Percentiles rank a stretch among this genome's conserved stretches.
These are phyloP conservation scores for Penaeus chinensis DNA, from an alignment of 1,140 invertebrate species.

Conservation along the genomic window DNA sequence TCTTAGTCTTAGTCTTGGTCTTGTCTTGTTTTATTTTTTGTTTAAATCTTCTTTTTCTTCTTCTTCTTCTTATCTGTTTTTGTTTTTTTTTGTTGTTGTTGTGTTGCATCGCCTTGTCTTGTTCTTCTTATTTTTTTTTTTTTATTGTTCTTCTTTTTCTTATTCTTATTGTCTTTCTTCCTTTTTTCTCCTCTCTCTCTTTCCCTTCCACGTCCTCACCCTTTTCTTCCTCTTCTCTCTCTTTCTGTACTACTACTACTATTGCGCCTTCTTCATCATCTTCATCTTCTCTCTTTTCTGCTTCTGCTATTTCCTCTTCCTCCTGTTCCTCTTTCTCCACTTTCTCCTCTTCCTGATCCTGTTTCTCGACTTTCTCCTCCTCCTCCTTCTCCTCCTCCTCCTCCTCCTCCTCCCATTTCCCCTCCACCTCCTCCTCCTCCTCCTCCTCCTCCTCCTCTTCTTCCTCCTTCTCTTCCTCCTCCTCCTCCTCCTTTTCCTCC, in stretches of 20 bases:
- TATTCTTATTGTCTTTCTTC: background rate
- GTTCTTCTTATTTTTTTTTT: background rate
- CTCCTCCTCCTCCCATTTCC: too few relatives aligned
- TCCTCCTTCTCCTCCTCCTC: too few relatives aligned
- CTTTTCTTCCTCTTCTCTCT: background rate
- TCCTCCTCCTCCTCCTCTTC: too few relatives aligned
- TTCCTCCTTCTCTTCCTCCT: background rate
- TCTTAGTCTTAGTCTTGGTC: too few relatives aligned
- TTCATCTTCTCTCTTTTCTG: slow-evolving; percentile 31
- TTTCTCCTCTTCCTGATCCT: too few relatives aligned
- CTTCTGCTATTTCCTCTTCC: too few relatives aligned
- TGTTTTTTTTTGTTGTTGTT: background rate
- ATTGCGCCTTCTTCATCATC: slow-evolving; percentile 45
- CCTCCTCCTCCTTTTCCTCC: background rate
- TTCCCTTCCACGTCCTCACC: background rate
- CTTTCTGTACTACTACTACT: background rate
- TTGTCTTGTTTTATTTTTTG: too few relatives aligned
- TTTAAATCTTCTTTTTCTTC: too few relatives aligned
- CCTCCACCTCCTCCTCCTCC: background rate
- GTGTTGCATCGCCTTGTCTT: too few relatives aligned
- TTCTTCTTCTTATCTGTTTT: background rate
- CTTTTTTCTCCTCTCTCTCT: background rate
- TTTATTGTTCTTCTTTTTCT: background rate
- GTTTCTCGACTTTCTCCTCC: too few relatives aligned
- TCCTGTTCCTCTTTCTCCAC: too few relatives aligned